Conservation (phyloP, 1,140 invertebrate genomes). For the Condylostylus longicornis region DNA sequence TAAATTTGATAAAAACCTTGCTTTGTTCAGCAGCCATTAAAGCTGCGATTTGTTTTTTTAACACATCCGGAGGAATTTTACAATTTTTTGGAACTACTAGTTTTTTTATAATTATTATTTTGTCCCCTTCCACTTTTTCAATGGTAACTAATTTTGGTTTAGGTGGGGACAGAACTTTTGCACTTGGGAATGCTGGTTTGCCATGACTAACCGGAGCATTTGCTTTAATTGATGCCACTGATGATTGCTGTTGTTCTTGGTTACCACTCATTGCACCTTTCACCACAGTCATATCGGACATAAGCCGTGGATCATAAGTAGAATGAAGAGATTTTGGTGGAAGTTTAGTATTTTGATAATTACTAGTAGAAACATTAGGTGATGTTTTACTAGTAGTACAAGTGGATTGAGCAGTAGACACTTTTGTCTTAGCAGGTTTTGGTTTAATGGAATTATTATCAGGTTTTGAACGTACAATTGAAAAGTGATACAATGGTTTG, state of each 20-base stretch:
- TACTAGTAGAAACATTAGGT: no score
- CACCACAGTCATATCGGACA: neutral
- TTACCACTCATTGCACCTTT: neutral
- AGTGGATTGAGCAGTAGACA: conserved; percentile 16
- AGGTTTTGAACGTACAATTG: conserved; percentile 25
- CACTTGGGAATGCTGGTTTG: conserved; percentile 21
- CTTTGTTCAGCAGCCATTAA: no score
- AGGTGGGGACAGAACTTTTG: no score
- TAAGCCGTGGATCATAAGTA: conserved; percentile 5
- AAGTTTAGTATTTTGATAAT: no score
- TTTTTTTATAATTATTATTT: conserved; percentile 32
- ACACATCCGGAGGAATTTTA: conserved; percentile 32
- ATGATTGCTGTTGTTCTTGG: neutral
- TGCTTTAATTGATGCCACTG: conserved; percentile 10
- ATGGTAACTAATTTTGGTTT: no score
- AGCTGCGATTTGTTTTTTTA: no score
- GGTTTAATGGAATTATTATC: conserved; percentile 21
- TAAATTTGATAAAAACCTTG: no score
- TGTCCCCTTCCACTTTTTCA: conserved; percentile 29
- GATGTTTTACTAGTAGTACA: conserved; percentile 23
- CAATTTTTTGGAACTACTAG: conserved; percentile 28
- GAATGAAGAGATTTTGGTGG: conserved; percentile 11
- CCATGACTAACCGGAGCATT: conserved; percentile 11
- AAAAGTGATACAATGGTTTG: conserved; percentile 26
- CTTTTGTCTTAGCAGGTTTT: conserved; percentile 8